These are phyloP conservation scores for Lithophane ornitopus DNA, from an alignment of 2,888 invertebrate species.

Conservation along the genomic window DNA sequence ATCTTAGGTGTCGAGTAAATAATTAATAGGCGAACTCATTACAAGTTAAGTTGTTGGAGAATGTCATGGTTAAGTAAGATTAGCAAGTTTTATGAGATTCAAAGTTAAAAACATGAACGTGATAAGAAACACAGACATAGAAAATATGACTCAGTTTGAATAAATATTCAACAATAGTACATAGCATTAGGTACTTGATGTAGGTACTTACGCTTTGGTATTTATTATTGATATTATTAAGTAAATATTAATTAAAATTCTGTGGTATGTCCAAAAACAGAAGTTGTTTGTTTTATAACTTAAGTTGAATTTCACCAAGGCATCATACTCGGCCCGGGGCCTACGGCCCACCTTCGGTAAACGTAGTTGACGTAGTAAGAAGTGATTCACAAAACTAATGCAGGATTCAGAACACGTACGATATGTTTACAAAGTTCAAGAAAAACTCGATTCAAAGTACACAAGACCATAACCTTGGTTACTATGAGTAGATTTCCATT, in stretches of 20 bases:
- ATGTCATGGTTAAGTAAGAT: conserved; percentile 37
- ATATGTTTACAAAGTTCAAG: conserved; percentile 57
- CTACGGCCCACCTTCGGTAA: conserved; percentile 6
- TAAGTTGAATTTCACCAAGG: conserved; percentile 17
- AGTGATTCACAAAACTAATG: conserved; percentile 29
- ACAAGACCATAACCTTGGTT: conserved; percentile 44
- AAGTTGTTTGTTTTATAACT: neutral
- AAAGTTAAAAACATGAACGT: neutral
- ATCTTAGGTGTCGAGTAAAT: conserved; percentile 63
- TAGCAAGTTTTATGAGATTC: conserved; percentile 1
- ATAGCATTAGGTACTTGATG: neutral
- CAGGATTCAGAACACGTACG: conserved; percentile 55
- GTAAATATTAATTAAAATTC: neutral
- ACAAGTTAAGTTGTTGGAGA: conserved; percentile 41
- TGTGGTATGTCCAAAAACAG: neutral
- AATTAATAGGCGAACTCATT: conserved; percentile 66
- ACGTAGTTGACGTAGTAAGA: conserved; percentile 10
- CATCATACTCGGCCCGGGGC: neutral
- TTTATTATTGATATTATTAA: conserved; percentile 1
- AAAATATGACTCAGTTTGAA: neutral
- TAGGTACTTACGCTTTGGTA: neutral
- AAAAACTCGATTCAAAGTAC: conserved; percentile 37
- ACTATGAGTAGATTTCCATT: conserved; percentile 13
- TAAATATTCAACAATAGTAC: neutral
- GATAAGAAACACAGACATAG: neutral